phyloP scores from a whole-genome alignment of 2,888 invertebrate genomes.

The Athetis lepigone region DNA sequence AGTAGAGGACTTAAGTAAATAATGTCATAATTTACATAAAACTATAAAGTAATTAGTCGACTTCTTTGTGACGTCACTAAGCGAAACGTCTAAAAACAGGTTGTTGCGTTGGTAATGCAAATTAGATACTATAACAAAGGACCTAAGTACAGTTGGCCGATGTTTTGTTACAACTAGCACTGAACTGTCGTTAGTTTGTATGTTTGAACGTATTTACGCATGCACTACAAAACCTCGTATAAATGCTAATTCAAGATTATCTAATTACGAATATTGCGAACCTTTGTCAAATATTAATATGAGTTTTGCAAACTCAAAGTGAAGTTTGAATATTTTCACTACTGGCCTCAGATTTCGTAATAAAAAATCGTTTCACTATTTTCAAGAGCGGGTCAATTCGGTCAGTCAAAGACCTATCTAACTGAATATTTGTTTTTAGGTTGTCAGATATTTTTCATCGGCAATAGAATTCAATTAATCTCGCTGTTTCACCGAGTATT shows the following conservation, averaged over 20 bases:
- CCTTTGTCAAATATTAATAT: conserved; percentile 16
- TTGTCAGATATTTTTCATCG: conserved; percentile 35
- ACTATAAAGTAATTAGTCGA: conserved; percentile 61
- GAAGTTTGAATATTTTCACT: conserved; percentile 2
- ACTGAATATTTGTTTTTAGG: conserved; percentile 33
- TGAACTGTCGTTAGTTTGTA: conserved; percentile 36
- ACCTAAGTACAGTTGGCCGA: conserved; percentile 43
- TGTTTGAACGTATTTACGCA: conserved; percentile 7
- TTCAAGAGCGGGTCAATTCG: conserved; percentile 2
- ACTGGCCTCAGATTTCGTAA: conserved; percentile 1
- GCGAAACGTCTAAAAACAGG: conserved; percentile 48
- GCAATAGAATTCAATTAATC: conserved; percentile 55
- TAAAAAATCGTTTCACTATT: conserved; percentile 14
- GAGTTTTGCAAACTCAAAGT: conserved; percentile 4
- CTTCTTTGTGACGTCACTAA: conserved; percentile 49
- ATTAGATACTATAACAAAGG: conserved; percentile 56
- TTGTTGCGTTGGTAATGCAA: conserved; percentile 51
- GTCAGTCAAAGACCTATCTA: conserved; percentile 20
- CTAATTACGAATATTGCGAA: conserved; percentile 13
- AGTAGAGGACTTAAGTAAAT: conserved; percentile 43
- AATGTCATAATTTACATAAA: conserved; percentile 57
- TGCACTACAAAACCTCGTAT: conserved; percentile 20
- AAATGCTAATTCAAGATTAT: conserved; percentile 28
- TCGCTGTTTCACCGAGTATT: conserved; percentile 47
- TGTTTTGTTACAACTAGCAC: conserved; percentile 41